A percentile compares a stretch with the other conserved stretches of the same genome.
These are phyloP conservation scores for Stegodyphus mimosarum DNA, from an alignment of 1,140 invertebrate genomes.

Conservation along the genomic window DNA sequence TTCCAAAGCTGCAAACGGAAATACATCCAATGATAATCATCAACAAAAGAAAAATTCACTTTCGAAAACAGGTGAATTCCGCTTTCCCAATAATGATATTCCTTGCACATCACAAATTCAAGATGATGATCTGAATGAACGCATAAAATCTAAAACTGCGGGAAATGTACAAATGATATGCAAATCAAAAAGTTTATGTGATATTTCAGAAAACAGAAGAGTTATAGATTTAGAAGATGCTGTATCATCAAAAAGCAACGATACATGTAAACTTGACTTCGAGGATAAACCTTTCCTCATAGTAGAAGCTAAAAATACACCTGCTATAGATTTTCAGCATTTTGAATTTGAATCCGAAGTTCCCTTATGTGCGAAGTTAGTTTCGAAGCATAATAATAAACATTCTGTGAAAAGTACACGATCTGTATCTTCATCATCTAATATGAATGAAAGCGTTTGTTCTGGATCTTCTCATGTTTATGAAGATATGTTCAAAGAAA, in stretches of 20 bases:
- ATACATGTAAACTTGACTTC: no score
- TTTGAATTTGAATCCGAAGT: slow-evolving; percentile 35
- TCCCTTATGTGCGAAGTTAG: slow-evolving; percentile 48
- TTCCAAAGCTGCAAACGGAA: no score
- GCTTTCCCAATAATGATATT: no score
- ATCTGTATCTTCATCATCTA: slow-evolving; percentile 23
- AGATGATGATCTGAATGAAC: no score
- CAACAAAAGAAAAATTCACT: no score
- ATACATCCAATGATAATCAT: no score
- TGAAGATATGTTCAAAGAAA: slow-evolving; percentile 57
- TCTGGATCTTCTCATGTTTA: slow-evolving; percentile 48
- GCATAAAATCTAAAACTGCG: no score
- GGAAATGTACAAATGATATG: no score
- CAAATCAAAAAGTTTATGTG: slow-evolving; percentile 5
- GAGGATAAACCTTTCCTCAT: not conserved
- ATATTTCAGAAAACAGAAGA: slow-evolving; percentile 10
- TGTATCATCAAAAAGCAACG: not conserved
- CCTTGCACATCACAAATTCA: no score
- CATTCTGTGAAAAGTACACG: not conserved
- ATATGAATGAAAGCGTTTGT: slow-evolving; percentile 9
- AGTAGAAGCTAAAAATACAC: not conserved
- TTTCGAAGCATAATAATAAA: slow-evolving; percentile 43
- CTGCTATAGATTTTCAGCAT: slow-evolving; percentile 21
- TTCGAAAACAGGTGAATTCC: no score
- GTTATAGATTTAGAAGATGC: not conserved